phyloP scores from a whole-genome alignment of 2,888 invertebrate species.

The Hydrotaea cyrtoneurina region DNA sequence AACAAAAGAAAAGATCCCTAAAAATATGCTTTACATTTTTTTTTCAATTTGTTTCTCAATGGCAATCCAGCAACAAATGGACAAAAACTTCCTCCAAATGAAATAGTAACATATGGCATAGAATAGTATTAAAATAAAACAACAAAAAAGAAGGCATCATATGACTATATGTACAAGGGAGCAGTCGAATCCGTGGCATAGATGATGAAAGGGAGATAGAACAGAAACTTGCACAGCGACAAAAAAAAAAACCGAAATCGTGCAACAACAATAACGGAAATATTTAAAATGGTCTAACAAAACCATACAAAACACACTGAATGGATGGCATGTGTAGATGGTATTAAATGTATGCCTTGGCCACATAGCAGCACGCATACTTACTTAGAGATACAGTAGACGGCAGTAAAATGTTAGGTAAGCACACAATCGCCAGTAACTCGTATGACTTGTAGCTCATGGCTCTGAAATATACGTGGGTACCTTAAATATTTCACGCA shows the following conservation, averaged over 20 bases:
- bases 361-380: slow-evolving; percentile 33
- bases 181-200: not conserved
- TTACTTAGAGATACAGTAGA: not conserved
- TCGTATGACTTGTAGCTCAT: too few species aligned
- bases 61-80: slow-evolving; percentile 26
- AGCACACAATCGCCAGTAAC: too few species aligned
- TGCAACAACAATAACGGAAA: slow-evolving; percentile 9
- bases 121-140: slow-evolving; percentile 2
- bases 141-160: not conserved
- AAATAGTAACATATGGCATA: slow-evolving; percentile 39
- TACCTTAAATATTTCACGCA: too few species aligned
- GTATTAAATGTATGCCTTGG: slow-evolving; percentile 45
- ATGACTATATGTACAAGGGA: not conserved
- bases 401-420: too few species aligned
- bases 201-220: not conserved
- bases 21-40: slow-evolving; percentile 40
- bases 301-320: slow-evolving; percentile 35
- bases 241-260: not conserved
- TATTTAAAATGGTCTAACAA: slow-evolving; percentile 47
- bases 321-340: slow-evolving; percentile 44
- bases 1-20: slow-evolving; percentile 29
- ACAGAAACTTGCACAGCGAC: not conserved
- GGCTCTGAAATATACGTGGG: too few species aligned
- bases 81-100: slow-evolving; percentile 6
- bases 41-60: not conserved